Percentiles rank a stretch among this genome's conserved stretches.
Conservation (phyloP, 2,888 invertebrate species). For the Cistogaster globosa region DNA sequence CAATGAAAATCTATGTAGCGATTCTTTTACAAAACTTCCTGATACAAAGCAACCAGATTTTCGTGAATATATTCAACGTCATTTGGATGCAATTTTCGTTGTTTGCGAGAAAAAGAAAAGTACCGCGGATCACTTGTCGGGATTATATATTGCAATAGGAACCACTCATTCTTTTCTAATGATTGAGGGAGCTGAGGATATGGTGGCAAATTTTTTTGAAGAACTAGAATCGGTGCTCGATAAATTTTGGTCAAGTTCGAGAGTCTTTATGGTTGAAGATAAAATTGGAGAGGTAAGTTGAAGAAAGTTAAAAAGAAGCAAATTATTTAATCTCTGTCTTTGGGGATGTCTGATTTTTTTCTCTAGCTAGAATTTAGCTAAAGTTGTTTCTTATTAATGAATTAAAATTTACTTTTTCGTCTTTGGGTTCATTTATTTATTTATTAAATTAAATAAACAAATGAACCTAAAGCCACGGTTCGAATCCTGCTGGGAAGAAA, state of each 20-base stretch:
- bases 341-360: too few relatives aligned
- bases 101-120: conserved; percentile 45
- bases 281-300: conserved; percentile 74
- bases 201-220: conserved; percentile 74
- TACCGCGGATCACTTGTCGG: conserved; percentile 75
- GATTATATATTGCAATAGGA: conserved; percentile 77
- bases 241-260: conserved; percentile 74
- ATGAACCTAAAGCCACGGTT: too few relatives aligned
- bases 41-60: conserved; percentile 31
- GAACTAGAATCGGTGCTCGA: conserved; percentile 66
- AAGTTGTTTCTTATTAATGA: too few relatives aligned
- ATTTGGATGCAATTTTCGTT: conserved; percentile 41
- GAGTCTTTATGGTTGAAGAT: conserved; percentile 78
- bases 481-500: too few relatives aligned
- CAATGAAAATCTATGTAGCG: neutral
- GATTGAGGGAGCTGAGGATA: conserved; percentile 78
- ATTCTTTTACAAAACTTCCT: neutral
- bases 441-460: too few relatives aligned
- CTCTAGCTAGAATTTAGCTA: too few relatives aligned
- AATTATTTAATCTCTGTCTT: too few relatives aligned
- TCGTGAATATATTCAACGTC: conserved; percentile 54
- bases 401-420: too few relatives aligned
- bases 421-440: too few relatives aligned
- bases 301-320: neutral
- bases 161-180: conserved; percentile 75